Base-by-base conservation (phyloP, 2,888 invertebrate genomes). In the Julus scanicus region DNA sequence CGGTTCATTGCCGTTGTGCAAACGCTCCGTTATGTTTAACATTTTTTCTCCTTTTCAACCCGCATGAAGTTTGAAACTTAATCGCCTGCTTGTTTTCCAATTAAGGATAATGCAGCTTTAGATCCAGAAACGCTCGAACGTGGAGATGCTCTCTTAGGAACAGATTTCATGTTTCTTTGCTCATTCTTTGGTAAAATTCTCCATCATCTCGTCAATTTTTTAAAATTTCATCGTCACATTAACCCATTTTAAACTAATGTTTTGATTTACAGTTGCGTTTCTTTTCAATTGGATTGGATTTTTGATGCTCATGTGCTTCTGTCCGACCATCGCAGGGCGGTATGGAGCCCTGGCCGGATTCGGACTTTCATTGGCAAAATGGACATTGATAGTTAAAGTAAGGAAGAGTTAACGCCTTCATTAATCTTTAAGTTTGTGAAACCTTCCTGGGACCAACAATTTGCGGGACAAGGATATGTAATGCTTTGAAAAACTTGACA, bases 201-300 rank as follows among this genome's bases (percentile, higher is more conserved):
- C 17, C 8, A 20, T 13, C 20, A 80, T 29, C 9, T 29, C 20
- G 9, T 29, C 9, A 80, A 13, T 29, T 49, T 13, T 49, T 49
- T 49, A 49, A 15, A 13, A 37, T 80, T 29, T 37, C 37, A 17
- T 29, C 8, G 80, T 80, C 17, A 80, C 2, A 20, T 29, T 29
- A 29, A 29, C 15, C 15, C 80, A 80, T 37, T 83, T 88, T 9
- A 88, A 29, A 49, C 37, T 37, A 9, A 1, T 49, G 11, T 63
- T 63, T 63, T 29, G 63, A 9, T 15, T 86, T 49, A 63, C 93
- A 96, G 97, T 97, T 92, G 96, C 98, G 90, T 98, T 98, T 93
- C 94, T 98, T 86, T 98, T 98, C 93, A 98, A 98, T 93, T 98
- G 98, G 98, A 95, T 98, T 92, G 98, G 98, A 17, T 97, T 98